These are phyloP conservation scores for Peromyscus attwateri DNA, from an alignment of 2,797 vertebrate species.

Conservation along the genomic window DNA sequence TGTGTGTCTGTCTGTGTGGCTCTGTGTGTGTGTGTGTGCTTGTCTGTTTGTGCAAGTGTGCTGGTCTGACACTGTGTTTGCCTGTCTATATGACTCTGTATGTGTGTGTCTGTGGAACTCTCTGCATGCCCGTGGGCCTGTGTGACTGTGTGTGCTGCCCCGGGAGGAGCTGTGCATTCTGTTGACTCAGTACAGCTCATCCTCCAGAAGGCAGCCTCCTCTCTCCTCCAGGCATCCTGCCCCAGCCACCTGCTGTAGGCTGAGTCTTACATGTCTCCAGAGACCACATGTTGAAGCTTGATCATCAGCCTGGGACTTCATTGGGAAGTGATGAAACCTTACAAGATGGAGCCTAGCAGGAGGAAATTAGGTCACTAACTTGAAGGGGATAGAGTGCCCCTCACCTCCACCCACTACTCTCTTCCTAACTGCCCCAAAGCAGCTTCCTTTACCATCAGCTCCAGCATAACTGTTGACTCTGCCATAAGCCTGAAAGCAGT, in stretches of 20 bases:
- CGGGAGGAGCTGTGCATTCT: neutral
- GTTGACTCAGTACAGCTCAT: neutral
- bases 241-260: neutral
- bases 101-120: neutral
- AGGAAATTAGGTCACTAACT: neutral
- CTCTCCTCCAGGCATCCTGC: neutral
- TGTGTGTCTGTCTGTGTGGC: neutral
- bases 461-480: neutral
- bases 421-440: neutral
- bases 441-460: fast-evolving
- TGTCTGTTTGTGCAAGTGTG: neutral
- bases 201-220: fast-evolving
- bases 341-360: neutral
- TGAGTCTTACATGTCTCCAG: neutral
- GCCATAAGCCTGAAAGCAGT: neutral
- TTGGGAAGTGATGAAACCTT: neutral
- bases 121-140: too few species aligned
- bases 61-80: neutral
- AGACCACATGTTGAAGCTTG: neutral
- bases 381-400: too few species aligned
- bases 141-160: neutral
- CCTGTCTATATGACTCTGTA: neutral
- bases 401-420: neutral
- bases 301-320: neutral
- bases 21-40: neutral